Conservation (phyloP, 2,113 vertebrate species). For the Alligator sinensis region DNA sequence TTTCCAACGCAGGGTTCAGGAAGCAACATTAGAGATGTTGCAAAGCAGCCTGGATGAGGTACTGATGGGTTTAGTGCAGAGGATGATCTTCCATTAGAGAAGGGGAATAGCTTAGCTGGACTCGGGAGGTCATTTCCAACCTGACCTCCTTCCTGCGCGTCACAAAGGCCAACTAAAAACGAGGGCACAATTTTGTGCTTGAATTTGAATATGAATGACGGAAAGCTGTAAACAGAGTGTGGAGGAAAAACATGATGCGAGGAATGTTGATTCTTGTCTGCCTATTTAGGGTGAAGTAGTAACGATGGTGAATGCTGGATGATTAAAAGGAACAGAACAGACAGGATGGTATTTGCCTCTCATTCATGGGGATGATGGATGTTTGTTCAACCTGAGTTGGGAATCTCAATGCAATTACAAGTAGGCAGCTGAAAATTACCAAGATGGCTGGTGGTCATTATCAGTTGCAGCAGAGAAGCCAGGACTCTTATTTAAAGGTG, state of each 20-base stretch:
- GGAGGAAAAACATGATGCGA: fast-evolving
- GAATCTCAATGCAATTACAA: not conserved
- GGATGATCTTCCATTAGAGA: not conserved
- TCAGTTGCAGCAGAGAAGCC: conserved; percentile 42
- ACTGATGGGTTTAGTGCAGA: not conserved
- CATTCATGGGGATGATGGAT: not conserved
- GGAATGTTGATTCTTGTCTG: not conserved
- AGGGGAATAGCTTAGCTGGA: not conserved
- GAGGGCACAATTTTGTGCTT: conserved; percentile 52
- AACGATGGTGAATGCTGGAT: not conserved
- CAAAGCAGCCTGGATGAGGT: conserved; percentile 25
- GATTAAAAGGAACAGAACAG: not conserved
- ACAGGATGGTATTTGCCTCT: not conserved
- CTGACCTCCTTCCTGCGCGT: not conserved
- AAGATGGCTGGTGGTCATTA: conserved; percentile 42
- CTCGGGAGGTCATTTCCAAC: not conserved
- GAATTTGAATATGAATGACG: not conserved
- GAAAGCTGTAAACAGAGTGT: not conserved
- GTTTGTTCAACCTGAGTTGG: conserved; percentile 33
- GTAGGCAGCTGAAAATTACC: conserved; percentile 30
- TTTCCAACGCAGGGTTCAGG: conserved; percentile 42
- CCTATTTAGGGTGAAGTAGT: not conserved
- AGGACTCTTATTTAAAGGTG: conserved; percentile 29
- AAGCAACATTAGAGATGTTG: not conserved
- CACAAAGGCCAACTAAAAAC: conserved; percentile 18